Evolutionary conservation across 2,888 invertebrate genomes (phyloP), one percentile per base, ranked within the genome.

Genomic region (Stenichneumon culpator): DNA sequence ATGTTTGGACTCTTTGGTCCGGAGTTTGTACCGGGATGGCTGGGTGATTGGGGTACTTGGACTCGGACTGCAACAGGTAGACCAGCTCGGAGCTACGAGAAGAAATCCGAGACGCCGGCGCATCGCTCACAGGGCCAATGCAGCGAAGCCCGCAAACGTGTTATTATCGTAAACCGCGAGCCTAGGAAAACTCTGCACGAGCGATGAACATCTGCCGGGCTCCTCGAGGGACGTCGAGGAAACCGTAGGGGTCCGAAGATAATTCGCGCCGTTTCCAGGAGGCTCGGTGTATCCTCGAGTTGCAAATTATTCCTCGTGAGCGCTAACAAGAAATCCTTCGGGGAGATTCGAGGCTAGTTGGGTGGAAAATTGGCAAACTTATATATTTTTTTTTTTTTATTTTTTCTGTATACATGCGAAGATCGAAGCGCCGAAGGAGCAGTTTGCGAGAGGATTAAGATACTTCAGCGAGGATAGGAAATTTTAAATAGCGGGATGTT

Each of bases 131-230:
- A n/a, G 47, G 47, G 25, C 74, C 60, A 44, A 74, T 63, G 60
- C 4, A 22, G 5, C 67, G n/a, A 9, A 6, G n/a, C 19, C 36
- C 14, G 73, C 28, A 75, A 69, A 28, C 47, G 72, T 67, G 44
- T 78, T 67, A 65, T 82, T 72, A 82, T 72, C 69, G 19, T 67
- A 11, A 44, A 44, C 44, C 28, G 47, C 6, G 32, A 57, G 77
- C 39, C 72, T 25, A 22, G 39, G 65, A 78, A 73, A 82, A 78
- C 9, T 73, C 50, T 47, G n/a, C 36, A 32, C 47, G 36, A 28
- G 52, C 19, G 7, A 16, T 19, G 54, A 32, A 57, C 57, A 14
- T 57, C 57, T 22, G 25, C 57, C 11, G 57, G 14, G 57, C 57
- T 57, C 57, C 57, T 57, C 22, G 54, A 54, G 50, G 54, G 22